These are phyloP conservation scores for Rutpela maculata DNA, from an alignment of 2,888 invertebrate genomes.

Conservation along the genomic window DNA sequence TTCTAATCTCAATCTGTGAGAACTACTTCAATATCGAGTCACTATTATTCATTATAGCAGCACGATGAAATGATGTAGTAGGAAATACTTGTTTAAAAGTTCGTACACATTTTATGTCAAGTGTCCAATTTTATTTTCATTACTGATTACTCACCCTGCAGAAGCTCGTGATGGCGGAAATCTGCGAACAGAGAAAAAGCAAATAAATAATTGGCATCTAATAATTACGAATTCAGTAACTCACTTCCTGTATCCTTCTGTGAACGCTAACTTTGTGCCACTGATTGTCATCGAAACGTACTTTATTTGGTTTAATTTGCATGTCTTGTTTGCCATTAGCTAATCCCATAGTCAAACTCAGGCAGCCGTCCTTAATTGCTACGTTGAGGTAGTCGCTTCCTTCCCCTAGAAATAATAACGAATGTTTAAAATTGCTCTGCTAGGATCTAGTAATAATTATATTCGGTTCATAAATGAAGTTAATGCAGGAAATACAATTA, in stretches of 20 bases:
- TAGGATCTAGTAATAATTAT: constrained; percentile 2
- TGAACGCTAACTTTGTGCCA: constrained; percentile 96
- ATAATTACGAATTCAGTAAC: constrained; percentile 47
- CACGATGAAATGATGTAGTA: no score
- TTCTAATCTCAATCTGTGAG: no score
- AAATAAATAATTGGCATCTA: constrained; percentile 11
- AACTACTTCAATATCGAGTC: no score
- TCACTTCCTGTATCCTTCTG: constrained; percentile 92
- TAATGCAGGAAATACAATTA: constrained; percentile 7
- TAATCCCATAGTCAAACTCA: constrained; percentile 91
- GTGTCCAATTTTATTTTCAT: background rate
- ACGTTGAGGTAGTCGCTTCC: constrained; percentile 92
- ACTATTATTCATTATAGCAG: no score
- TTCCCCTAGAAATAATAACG: constrained; percentile 80
- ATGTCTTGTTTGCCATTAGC: constrained; percentile 93
- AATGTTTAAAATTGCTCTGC: constrained; percentile 3
- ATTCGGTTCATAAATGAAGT: constrained; percentile 3
- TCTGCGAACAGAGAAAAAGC: constrained; percentile 79
- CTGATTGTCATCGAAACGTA: constrained; percentile 96
- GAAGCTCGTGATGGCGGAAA: constrained; percentile 90
- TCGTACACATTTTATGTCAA: background rate
- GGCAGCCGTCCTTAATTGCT: constrained; percentile 91
- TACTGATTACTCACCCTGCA: constrained; percentile 82
- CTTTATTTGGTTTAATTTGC: constrained; percentile 90
- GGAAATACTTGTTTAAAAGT: background rate